Evolutionary conservation across 2,888 invertebrate species (phyloP), one percentile per base, ranked within the genome.

Genomic region (Zhengitettix transpicula): DNA sequence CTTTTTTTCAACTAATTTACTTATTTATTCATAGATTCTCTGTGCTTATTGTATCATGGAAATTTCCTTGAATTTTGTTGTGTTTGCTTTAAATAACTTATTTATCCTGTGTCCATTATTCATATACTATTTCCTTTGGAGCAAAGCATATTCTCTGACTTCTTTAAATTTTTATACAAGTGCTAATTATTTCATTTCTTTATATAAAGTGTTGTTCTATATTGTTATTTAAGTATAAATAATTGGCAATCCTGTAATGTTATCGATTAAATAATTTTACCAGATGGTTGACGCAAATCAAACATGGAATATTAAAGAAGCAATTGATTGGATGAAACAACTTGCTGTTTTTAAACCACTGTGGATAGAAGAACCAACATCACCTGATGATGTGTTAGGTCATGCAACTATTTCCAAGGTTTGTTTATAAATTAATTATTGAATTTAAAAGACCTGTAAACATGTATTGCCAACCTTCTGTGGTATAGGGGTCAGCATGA

Each of bases 361-460:
- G 58, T 95, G 93, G 93, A 92, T 95, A 60, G 94, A 95, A 72
- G 94, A 95, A 69, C 94, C 94, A 0, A 95, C 94, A 0, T 88
- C 87, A 5, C 92, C 93, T 0, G 94, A 95, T 70, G 95, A 95
- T 69, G 77, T 92, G 5, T 72, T 91, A n/a, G 94, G 92, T 0
- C 93, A 94, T 71, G 84, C 84, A 0, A 75, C 78, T 56, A 91
- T 94, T 64, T 80, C 89, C 0, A 79, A 84, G 69, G 89, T 85
- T 58, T 71, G 14, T 12, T 28, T 28, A 28, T 28, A 28, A 28
- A 28, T 41, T 5, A 28, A 9, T 16, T 40, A 16, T 55, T 55
- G 14, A 16, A 28, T 7, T 9, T 55, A 51, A 51, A 51, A 51
- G 16, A 51, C 15, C 1, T 15, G 28, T 54, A n/a, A 54, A 40